Evolutionary conservation across 2,797 vertebrate species (phyloP).

Genomic region (Enteromius argenteus): DNA sequence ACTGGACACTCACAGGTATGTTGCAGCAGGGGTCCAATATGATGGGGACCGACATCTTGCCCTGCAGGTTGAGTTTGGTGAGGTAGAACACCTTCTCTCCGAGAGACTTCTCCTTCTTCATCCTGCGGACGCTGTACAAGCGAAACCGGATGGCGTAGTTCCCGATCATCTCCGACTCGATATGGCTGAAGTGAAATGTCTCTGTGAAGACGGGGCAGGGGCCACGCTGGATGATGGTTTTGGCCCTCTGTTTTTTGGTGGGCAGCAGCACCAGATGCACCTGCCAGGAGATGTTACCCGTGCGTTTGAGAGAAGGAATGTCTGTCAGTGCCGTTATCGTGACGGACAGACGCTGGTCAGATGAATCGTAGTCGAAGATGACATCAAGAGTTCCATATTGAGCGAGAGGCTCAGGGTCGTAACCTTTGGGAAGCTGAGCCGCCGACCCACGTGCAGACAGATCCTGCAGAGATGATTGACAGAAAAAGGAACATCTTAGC

Average conservation of each 20-base stretch:
- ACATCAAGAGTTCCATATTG: slow-evolving; percentile 95
- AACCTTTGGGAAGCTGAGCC: slow-evolving; percentile 91
- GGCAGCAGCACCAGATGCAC: slow-evolving; percentile 96
- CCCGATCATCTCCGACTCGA: slow-evolving; percentile 96
- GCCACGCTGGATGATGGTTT: slow-evolving; percentile 91
- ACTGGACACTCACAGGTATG: slow-evolving; percentile 86
- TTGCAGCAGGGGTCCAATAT: slow-evolving; percentile 91
- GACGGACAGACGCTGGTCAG: slow-evolving; percentile 91
- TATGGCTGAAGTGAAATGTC: slow-evolving; percentile 92
- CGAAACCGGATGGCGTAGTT: slow-evolving; percentile 94
- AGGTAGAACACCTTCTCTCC: slow-evolving; percentile 98
- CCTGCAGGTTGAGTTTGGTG: slow-evolving; percentile 98
- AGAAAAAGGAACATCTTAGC: neutral
- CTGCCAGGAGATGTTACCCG: slow-evolving; percentile 94
- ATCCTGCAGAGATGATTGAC: slow-evolving; percentile 76
- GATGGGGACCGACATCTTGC: slow-evolving; percentile 94
- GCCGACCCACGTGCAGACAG: slow-evolving; percentile 92
- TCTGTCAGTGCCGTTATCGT: slow-evolving; percentile 95
- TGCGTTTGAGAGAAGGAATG: slow-evolving; percentile 87
- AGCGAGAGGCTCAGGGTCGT: slow-evolving; percentile 88
- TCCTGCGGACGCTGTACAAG: slow-evolving; percentile 91
- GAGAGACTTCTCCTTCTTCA: slow-evolving; percentile 96
- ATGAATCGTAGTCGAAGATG: slow-evolving; percentile 93
- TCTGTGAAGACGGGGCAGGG: slow-evolving; percentile 94
- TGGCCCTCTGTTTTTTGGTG: slow-evolving; percentile 94